Conservation (phyloP, 2,113 vertebrate genomes). For the Elanoides forficatus region DNA sequence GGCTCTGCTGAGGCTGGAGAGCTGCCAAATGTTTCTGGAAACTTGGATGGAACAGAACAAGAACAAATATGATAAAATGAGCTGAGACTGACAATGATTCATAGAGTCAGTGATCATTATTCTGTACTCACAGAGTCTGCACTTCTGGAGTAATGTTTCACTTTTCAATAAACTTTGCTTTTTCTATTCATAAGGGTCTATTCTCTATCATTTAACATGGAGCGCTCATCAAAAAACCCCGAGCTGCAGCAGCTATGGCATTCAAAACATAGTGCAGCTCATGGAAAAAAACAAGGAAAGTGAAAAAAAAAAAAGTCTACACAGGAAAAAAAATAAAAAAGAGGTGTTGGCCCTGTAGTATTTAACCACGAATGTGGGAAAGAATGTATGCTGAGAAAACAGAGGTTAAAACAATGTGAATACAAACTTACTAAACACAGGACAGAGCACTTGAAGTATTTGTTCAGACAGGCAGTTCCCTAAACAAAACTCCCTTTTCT, state of each 20-base stretch:
- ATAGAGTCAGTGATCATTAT: conserved; percentile 8
- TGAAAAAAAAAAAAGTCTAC: not conserved
- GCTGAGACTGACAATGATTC: conserved; percentile 29
- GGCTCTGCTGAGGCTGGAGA: conserved; percentile 32
- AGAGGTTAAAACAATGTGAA: fast-evolving
- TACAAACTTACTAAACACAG: not conserved
- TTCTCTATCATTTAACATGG: not conserved
- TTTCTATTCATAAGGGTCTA: not conserved
- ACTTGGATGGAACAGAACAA: conserved; percentile 44
- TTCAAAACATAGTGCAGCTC: not conserved
- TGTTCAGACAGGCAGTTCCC: not conserved
- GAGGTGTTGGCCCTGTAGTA: not conserved
- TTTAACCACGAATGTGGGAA: not conserved
- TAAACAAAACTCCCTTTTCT: not conserved
- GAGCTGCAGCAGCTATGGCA: not conserved
- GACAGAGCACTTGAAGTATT: not conserved
- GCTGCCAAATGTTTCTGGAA: conserved; percentile 54
- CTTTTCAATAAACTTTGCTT: conserved; percentile 17
- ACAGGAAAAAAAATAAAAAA: not conserved
- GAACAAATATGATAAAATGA: conserved; percentile 62
- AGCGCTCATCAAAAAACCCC: not conserved
- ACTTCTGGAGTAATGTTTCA: not conserved
- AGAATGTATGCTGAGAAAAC: not conserved
- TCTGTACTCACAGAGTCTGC: not conserved
- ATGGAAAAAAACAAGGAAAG: not conserved